Evolutionary conservation across 2,797 vertebrate genomes (phyloP).

Genomic region (Anabas testudineus): DNA sequence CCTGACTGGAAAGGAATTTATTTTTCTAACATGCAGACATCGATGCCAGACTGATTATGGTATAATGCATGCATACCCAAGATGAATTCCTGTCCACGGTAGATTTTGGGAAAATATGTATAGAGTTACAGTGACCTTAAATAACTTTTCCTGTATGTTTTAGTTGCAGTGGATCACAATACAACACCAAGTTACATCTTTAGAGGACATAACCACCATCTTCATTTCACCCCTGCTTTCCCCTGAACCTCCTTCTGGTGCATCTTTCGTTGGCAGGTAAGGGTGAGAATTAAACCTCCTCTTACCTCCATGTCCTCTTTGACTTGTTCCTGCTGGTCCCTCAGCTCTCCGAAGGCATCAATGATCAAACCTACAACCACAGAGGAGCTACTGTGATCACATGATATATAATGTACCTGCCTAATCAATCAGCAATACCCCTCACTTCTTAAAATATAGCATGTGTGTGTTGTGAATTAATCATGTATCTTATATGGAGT

Average conservation of each 20-base stretch:
- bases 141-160: neutral
- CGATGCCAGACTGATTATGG: neutral
- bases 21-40: neutral
- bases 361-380: constrained; percentile 93
- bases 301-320: constrained; percentile 99
- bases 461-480: neutral
- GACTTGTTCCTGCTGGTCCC: constrained; percentile 99
- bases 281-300: constrained; percentile 2
- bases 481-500: neutral
- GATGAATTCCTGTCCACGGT: neutral
- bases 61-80: neutral
- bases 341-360: constrained; percentile 97
- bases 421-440: constrained; percentile 1
- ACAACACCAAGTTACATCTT: neutral
- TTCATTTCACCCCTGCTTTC: neutral
- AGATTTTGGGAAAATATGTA: neutral
- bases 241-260: neutral
- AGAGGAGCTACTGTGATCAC: constrained; percentile 34
- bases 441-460: neutral
- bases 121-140: neutral
- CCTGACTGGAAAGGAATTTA: neutral
- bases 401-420: neutral
- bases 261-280: neutral
- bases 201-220: neutral
- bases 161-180: neutral